A percentile compares a stretch with the other conserved stretches of the same genome.
These are phyloP conservation scores for Coreoperca whiteheadi DNA, from an alignment of 2,113 vertebrate species.

Conservation along the genomic window DNA sequence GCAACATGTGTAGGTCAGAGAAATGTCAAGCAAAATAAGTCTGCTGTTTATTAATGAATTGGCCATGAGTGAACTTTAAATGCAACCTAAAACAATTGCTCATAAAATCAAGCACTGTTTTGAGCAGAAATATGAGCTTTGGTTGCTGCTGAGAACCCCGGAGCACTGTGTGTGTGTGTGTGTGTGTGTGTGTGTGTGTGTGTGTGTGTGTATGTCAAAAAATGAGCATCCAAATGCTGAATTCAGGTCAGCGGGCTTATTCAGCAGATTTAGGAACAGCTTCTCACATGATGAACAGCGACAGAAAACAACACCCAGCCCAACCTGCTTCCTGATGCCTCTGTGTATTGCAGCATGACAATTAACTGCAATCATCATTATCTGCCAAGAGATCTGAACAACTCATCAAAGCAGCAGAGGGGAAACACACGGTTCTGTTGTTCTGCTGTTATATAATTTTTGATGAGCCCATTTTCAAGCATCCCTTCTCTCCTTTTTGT, in stretches of 20 bases:
- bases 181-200: not conserved
- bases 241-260: slow-evolving; percentile 44
- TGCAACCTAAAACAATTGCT: not conserved
- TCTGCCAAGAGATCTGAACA: slow-evolving; percentile 48
- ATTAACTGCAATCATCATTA: slow-evolving; percentile 54
- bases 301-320: slow-evolving; percentile 20
- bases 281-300: not conserved
- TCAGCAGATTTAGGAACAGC: slow-evolving; percentile 17
- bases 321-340: slow-evolving; percentile 37
- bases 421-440: not conserved
- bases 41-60: not conserved
- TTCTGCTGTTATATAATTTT: slow-evolving; percentile 45
- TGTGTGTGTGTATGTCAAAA: not conserved
- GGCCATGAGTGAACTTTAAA: not conserved
- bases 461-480: not conserved
- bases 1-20: slow-evolving; percentile 25
- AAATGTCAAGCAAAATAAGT: not conserved
- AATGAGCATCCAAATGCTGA: not conserved
- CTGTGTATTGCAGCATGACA: slow-evolving; percentile 19
- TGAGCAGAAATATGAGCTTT: not conserved
- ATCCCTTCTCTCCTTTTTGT: not conserved
- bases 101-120: not conserved
- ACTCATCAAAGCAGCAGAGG: slow-evolving; percentile 21
- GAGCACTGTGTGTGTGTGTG: not conserved
- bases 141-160: not conserved